Base-by-base conservation (phyloP, 2,113 vertebrate species). In the Pyrgilauda ruficollis region DNA sequence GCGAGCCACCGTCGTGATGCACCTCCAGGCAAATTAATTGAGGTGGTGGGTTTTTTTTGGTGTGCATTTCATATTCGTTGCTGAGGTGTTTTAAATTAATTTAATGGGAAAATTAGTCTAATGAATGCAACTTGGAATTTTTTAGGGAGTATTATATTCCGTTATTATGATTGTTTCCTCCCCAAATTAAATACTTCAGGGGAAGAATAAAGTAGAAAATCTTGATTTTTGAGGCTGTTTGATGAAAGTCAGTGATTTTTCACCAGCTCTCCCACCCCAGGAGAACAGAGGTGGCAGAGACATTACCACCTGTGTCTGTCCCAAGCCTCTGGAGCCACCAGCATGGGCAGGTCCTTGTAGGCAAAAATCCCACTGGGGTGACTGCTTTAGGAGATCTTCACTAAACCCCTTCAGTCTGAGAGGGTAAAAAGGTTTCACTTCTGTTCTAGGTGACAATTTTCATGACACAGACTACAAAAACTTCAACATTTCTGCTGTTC, bases 291-390 rank as follows among this genome's bases (percentile, higher is more conserved):
- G 7, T 3, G 12, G 3, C 22, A 27, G 27, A 18, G 30, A 2
- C 2, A 1, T 47, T 12, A 14, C 3, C 31, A 28, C 31, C 27
- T 19, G 9, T 28, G 33, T 20, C 68, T 64, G 53, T 18, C 55
- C 28, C 15, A 76, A 52, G n/a, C 31, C 68, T 61, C 73, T 23
- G 63, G 73, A 77, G 10, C 8, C 28, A 28, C 20, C 14, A 39
- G 4, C 6, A 1, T 1, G 0, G 0, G 9, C 14, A 37, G 26
- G 23, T 33, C 7, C 35, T 17, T 2, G 4, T 2, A 14, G 22
- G 13, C 8, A 76, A 37, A 1, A 5, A 64, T 26, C 22, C 13
- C 28, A 69, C 27, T 53, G 27, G 10, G 4, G 20, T 3, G 7
- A 14, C 6, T 24, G 14, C 10, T 73, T 33, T 11, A 8, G 55